Conservation (phyloP, 2,797 vertebrate species). For the Premnoplex brunnescens region DNA sequence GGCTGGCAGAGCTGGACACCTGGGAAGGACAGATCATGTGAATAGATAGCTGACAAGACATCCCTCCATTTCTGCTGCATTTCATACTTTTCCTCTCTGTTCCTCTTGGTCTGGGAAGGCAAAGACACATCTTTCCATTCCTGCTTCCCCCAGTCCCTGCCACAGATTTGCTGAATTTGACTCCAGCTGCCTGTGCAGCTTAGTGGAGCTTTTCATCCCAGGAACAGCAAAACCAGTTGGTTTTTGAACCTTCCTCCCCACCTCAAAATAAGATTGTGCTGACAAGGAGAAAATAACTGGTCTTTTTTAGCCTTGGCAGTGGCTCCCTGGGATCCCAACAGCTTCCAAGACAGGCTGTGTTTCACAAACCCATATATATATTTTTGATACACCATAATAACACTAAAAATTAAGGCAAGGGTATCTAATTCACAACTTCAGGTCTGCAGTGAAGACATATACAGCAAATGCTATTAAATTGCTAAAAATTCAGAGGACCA, state of each 20-base stretch:
- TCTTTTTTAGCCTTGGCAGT: neutral
- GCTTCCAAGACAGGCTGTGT: neutral
- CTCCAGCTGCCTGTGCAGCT: neutral
- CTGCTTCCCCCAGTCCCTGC: neutral
- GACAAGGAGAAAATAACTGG: neutral
- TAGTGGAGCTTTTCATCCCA: neutral
- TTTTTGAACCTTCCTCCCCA: neutral
- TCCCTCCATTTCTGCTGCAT: neutral
- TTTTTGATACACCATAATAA: neutral
- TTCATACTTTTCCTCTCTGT: too few species aligned
- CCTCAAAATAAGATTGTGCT: neutral
- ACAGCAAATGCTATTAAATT: neutral
- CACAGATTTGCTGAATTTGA: neutral
- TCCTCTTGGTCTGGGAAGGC: neutral
- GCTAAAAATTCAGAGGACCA: neutral
- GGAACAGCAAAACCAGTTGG: neutral
- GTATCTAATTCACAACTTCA: neutral
- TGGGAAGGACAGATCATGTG: conserved; percentile 45
- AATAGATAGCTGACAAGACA: neutral
- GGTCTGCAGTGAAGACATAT: neutral
- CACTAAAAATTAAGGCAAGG: neutral
- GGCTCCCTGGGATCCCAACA: neutral
- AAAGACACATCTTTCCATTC: neutral
- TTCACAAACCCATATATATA: neutral
- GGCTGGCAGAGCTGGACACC: conserved; percentile 81